phyloP scores from a whole-genome alignment of 2,797 vertebrate species.

The Nasua narica region DNA sequence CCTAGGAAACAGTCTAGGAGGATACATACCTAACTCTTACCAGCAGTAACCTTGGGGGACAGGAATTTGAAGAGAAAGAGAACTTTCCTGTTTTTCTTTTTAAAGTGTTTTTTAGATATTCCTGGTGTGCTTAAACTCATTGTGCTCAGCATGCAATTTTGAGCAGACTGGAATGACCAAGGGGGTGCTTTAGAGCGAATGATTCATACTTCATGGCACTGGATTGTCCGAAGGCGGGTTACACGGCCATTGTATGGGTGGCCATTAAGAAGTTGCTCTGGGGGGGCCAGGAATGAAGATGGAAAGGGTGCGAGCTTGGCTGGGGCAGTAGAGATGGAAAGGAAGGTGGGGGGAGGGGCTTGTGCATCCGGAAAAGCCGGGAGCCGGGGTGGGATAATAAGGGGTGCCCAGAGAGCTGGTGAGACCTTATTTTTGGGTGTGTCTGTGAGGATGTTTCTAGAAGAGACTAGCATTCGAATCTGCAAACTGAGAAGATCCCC shows the following conservation, averaged over 20 bases:
- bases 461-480: not conserved
- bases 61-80: constrained; percentile 24
- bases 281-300: not conserved
- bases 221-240: not conserved
- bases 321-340: not conserved
- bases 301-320: not conserved
- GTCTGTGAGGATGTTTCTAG: not conserved
- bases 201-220: not conserved
- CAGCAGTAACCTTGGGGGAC: not conserved
- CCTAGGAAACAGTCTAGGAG: not conserved
- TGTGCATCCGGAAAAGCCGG: not conserved
- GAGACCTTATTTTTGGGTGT: not conserved
- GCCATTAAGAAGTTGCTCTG: not conserved
- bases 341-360: not conserved
- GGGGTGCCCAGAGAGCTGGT: not conserved
- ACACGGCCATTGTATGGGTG: no score
- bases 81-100: not conserved
- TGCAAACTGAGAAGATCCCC: fast-evolving
- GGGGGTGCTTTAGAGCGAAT: not conserved
- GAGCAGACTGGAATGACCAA: not conserved
- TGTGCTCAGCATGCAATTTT: not conserved
- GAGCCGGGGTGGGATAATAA: not conserved
- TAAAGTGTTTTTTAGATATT: not conserved
- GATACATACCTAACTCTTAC: not conserved
- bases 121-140: not conserved